phyloP scores from a whole-genome alignment of 2,113 vertebrate species.

The Leptobrachium ailaonicum region DNA sequence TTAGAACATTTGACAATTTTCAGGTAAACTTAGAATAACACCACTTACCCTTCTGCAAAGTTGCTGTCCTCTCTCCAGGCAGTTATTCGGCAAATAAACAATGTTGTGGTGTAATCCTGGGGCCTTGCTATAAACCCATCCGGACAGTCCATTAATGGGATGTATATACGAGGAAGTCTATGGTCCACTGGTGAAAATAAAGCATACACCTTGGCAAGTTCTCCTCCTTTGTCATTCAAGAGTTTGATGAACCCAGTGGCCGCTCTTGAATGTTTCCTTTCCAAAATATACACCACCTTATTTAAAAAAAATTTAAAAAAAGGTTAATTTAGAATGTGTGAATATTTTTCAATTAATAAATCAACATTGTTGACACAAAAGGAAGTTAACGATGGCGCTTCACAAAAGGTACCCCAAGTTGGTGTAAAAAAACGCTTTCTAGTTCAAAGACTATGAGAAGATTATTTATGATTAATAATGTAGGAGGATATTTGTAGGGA shows the following conservation, averaged over 20 bases:
- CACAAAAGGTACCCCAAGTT: no score
- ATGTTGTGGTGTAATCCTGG: conserved; percentile 75
- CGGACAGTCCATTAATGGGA: conserved; percentile 85
- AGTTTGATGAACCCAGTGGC: conserved; percentile 88
- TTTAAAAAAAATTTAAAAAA: conserved; percentile 24
- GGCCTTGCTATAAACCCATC: conserved; percentile 76
- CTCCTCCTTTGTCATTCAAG: conserved; percentile 84
- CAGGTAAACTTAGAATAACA: no score
- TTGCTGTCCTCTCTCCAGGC: conserved; percentile 86
- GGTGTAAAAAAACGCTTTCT: no score
- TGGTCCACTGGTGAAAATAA: conserved; percentile 95
- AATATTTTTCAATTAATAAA: no score
- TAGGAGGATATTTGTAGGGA: no score
- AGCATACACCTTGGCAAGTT: conserved; percentile 74
- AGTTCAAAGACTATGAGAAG: no score
- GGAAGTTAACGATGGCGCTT: no score
- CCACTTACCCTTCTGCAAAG: conserved; percentile 88
- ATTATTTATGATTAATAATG: no score
- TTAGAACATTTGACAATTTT: no score
- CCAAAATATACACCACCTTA: conserved; percentile 92
- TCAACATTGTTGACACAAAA: no score
- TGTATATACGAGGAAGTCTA: conserved; percentile 86
- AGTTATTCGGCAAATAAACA: conserved; percentile 91
- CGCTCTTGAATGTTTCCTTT: conserved; percentile 91
- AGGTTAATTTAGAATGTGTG: no score